These are phyloP conservation scores for Deroplatys truncata DNA, from an alignment of 2,888 invertebrate genomes.

Conservation along the genomic window DNA sequence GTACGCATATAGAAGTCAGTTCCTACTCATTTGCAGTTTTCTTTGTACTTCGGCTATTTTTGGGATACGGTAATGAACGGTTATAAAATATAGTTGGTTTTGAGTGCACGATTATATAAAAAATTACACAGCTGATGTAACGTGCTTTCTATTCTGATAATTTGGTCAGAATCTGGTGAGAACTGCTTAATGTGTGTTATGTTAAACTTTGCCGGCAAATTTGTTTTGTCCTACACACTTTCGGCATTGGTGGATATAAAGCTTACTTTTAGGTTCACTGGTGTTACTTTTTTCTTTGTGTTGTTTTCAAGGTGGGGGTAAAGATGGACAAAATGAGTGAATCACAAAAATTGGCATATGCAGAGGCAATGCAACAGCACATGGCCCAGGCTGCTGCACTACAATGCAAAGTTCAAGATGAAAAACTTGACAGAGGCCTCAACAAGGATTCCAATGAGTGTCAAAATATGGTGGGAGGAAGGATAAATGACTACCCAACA, in stretches of 20 bases:
- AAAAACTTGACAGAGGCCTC: slow-evolving; percentile 30
- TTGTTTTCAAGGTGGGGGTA: slow-evolving; percentile 18
- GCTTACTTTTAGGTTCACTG: not conserved
- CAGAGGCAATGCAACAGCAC: slow-evolving; percentile 61
- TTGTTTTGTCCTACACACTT: not conserved
- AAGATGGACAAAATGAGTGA: slow-evolving; percentile 70
- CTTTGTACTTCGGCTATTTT: not conserved
- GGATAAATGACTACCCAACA: slow-evolving; percentile 26
- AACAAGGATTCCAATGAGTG: slow-evolving; percentile 21
- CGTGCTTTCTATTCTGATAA: not conserved
- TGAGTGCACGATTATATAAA: not conserved
- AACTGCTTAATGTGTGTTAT: not conserved
- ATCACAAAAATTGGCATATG: slow-evolving; percentile 67
- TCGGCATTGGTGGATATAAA: slow-evolving; percentile 5
- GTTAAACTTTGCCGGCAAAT: not conserved
- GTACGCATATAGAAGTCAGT: not conserved
- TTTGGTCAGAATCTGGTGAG: not conserved
- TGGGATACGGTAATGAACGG: not conserved
- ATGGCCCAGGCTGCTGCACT: slow-evolving; percentile 68
- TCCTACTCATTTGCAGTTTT: slow-evolving; percentile 15
- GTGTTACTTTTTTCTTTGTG: not conserved
- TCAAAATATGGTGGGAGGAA: slow-evolving; percentile 17
- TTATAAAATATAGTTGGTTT: not conserved
- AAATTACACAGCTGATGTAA: not conserved
- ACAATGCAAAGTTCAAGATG: slow-evolving; percentile 42